Base-by-base conservation (phyloP, 1,140 invertebrate genomes). In the Papilio aristodemus region DNA sequence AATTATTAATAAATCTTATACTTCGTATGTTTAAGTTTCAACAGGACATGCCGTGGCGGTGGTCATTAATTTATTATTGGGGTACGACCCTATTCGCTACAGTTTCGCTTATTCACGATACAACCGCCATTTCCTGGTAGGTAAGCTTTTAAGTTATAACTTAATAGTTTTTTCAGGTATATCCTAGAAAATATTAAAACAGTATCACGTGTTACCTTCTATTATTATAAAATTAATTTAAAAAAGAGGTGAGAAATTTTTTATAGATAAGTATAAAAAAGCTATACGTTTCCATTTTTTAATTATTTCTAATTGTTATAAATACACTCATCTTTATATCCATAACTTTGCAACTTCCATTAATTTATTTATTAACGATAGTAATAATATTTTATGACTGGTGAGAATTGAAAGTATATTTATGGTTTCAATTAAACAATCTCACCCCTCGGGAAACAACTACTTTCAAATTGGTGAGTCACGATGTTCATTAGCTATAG, bases 141-240 rank as follows among this genome's bases (percentile, higher is more conserved):
- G 80, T 84, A 86, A 84, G 80, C 80, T 83, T 87, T 87, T 81
- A 86, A 88, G 85, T 85, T 89, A 77, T 79, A 88, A 75, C 72
- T 89, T 82, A 84, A 89, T 88, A 84, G 84, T 87, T 82, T 75
- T 85, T 32, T 3, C 27, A 2, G 6, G 6, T 32, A 32, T 32
- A 32, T 32, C 27, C 27, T 32, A 3, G 6, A 32, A 32, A 32
- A 6, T 32, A 2, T 6, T 32, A 3, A 32, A 32, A 32, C 2
- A 32, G 27, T 2, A 32, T 32, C 27, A 2, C 6, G 27, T 32
- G 27, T 32, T 32, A 32, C 27, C 6, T 32, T 6, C 27, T 32
- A 2, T 32, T 32, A 32, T 32, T 6, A 3, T 32, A 32, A 32
- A 3, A 32, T 6, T 32, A 32, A 6, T 32, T 32, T 32, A 6